Evolutionary conservation across 2,797 vertebrate genomes (phyloP).

Genomic region (Ceryle rudis): DNA sequence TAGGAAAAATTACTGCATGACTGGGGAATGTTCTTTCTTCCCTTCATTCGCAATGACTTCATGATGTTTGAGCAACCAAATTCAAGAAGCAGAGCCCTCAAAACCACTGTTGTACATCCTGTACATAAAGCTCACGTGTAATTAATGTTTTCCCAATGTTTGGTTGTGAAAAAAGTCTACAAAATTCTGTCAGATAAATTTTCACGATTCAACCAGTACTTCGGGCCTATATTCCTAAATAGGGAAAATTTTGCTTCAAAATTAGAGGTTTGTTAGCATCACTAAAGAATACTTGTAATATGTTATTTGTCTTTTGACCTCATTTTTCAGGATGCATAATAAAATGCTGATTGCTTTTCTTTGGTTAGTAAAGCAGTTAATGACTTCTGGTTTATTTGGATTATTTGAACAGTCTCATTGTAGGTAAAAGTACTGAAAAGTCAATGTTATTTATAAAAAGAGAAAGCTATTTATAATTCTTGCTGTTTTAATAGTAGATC

Average conservation of each 20-base stretch:
- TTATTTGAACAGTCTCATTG: background rate
- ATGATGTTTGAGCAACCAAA: background rate
- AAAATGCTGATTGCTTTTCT: background rate
- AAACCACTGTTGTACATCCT: background rate
- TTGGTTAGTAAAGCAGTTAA: background rate
- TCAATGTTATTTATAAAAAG: background rate
- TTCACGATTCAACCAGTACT: background rate
- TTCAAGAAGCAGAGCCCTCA: background rate
- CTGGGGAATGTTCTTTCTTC: background rate
- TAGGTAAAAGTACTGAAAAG: background rate
- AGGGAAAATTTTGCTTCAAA: background rate
- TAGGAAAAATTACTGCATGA: background rate
- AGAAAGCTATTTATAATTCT: background rate
- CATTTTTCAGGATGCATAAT: background rate
- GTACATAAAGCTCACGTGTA: rapidly evolving
- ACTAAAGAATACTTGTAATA: background rate
- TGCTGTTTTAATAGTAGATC: background rate
- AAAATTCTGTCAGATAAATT: background rate
- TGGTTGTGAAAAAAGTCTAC: background rate
- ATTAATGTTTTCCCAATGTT: background rate
- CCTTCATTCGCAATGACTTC: background rate
- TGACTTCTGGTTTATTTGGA: background rate
- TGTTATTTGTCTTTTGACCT: background rate
- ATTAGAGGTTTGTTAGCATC: background rate
- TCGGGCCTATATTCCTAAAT: background rate